These are phyloP conservation scores for Hydrotaea cyrtoneurina DNA, from an alignment of 2,888 invertebrate species.

Conservation along the genomic window DNA sequence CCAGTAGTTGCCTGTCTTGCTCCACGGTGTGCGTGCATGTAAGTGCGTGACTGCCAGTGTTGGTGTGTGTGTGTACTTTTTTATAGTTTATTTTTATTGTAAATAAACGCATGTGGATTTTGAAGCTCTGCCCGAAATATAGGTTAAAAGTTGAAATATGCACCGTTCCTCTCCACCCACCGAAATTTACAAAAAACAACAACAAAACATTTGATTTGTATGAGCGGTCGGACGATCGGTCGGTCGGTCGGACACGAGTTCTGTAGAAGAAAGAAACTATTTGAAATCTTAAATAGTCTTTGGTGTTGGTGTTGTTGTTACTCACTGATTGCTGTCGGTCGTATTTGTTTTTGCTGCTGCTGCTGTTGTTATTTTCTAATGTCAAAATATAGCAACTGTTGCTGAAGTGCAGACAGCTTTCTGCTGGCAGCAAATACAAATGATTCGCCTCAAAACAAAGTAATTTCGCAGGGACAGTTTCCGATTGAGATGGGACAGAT, in stretches of 20 bases:
- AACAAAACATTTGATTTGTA: constrained; percentile 32
- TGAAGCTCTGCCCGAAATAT: constrained; percentile 71
- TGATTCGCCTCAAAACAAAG: neutral
- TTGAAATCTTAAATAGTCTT: constrained; percentile 8
- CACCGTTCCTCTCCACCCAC: constrained; percentile 67
- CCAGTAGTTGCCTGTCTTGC: constrained; percentile 12
- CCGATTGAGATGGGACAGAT: neutral
- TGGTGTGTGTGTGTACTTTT: constrained; percentile 4
- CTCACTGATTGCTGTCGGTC: constrained; percentile 6
- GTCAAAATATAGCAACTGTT: constrained; percentile 55
- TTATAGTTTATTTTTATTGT: constrained; percentile 63
- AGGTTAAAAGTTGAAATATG: constrained; percentile 77
- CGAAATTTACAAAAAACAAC: constrained; percentile 59
- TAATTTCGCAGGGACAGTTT: neutral
- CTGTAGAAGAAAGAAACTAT: neutral
- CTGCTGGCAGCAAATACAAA: neutral
- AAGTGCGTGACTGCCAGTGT: constrained; percentile 10
- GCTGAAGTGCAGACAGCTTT: constrained; percentile 10
- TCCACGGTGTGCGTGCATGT: constrained; percentile 25
- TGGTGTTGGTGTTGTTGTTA: neutral
- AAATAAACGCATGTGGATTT: constrained; percentile 74
- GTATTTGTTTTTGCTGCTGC: constrained; percentile 11
- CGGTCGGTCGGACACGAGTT: constrained; percentile 52
- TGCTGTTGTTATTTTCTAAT: constrained; percentile 53
- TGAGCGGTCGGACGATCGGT: constrained; percentile 25